These are phyloP conservation scores for Cyclina sinensis DNA, from an alignment of 1,140 invertebrate genomes.

Conservation along the genomic window DNA sequence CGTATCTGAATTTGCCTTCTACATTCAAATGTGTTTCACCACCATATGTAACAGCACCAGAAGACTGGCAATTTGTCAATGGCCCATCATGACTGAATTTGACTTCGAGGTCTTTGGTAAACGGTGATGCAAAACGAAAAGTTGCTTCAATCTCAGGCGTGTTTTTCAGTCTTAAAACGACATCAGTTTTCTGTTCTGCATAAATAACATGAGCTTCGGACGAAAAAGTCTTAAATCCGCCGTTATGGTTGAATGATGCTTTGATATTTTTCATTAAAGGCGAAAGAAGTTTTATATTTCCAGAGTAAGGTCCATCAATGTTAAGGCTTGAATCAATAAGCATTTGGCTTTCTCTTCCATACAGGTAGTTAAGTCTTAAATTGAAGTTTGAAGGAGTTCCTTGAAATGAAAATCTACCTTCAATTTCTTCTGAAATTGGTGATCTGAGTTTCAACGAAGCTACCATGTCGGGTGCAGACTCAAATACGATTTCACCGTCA, in stretches of 20 bases:
- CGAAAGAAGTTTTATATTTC: slow-evolving; percentile 20
- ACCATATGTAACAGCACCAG: neutral
- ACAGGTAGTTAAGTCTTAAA: neutral
- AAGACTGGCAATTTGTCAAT: neutral
- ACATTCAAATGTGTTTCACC: neutral
- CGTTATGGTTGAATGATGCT: slow-evolving; percentile 38
- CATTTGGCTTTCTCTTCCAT: neutral
- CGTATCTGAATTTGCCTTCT: neutral
- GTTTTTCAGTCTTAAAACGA: neutral
- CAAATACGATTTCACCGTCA: slow-evolving; percentile 34
- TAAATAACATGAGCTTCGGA: slow-evolving; percentile 14
- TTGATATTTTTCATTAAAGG: slow-evolving; percentile 43
- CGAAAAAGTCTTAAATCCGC: neutral
- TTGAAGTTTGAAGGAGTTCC: slow-evolving; percentile 2
- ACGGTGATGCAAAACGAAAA: slow-evolving; percentile 20
- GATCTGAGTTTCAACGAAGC: neutral
- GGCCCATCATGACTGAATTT: slow-evolving; percentile 19
- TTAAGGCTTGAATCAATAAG: neutral
- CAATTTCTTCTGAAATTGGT: slow-evolving; percentile 19
- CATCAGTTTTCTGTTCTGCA: neutral
- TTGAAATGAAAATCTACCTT: neutral
- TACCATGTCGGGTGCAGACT: neutral
- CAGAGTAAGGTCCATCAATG: slow-evolving; percentile 5
- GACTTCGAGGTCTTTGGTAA: slow-evolving; percentile 22
- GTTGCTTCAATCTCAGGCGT: slow-evolving; percentile 7